These are phyloP conservation scores for Polypterus senegalus DNA, from an alignment of 2,113 vertebrate species.

Conservation along the genomic window DNA sequence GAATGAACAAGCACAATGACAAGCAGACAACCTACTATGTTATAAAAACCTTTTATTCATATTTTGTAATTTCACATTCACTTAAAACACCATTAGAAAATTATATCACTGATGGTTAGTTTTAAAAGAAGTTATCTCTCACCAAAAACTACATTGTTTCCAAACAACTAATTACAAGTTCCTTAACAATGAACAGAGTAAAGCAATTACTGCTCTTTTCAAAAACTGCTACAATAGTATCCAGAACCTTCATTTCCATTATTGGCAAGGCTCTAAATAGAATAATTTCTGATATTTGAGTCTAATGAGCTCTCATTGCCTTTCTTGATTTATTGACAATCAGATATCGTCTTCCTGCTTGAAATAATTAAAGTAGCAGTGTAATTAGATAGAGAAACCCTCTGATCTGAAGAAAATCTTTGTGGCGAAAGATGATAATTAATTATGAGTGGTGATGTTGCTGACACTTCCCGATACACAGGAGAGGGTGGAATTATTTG, in stretches of 20 bases:
- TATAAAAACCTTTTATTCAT: too few relatives aligned
- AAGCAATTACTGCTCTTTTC: slow-evolving; percentile 17
- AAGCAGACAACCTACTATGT: too few relatives aligned
- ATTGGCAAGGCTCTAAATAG: slow-evolving; percentile 38
- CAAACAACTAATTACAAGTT: not conserved
- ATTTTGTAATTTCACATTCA: too few relatives aligned
- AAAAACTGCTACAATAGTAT: slow-evolving; percentile 23
- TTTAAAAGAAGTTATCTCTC: not conserved
- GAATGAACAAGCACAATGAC: too few relatives aligned
- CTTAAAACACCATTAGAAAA: too few relatives aligned
- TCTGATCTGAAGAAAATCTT: slow-evolving; percentile 35
- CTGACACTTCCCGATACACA: slow-evolving; percentile 29
- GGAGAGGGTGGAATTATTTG: slow-evolving; percentile 16
- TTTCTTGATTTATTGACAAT: slow-evolving; percentile 48
- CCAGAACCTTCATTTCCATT: slow-evolving; percentile 23
- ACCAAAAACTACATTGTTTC: not conserved
- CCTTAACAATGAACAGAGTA: slow-evolving; percentile 2
- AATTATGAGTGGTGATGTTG: slow-evolving; percentile 40
- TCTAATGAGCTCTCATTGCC: slow-evolving; percentile 34
- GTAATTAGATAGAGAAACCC: slow-evolving; percentile 42
- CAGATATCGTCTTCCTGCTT: slow-evolving; percentile 31
- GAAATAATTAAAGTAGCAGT: slow-evolving; percentile 45
- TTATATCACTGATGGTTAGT: too few relatives aligned
- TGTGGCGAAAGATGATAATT: slow-evolving; percentile 40
- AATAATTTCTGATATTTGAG: slow-evolving; percentile 50